A percentile compares a stretch with the other conserved stretches of the same genome.
Conservation (phyloP, 1,140 invertebrate species). For the Sycophila sp. region DNA sequence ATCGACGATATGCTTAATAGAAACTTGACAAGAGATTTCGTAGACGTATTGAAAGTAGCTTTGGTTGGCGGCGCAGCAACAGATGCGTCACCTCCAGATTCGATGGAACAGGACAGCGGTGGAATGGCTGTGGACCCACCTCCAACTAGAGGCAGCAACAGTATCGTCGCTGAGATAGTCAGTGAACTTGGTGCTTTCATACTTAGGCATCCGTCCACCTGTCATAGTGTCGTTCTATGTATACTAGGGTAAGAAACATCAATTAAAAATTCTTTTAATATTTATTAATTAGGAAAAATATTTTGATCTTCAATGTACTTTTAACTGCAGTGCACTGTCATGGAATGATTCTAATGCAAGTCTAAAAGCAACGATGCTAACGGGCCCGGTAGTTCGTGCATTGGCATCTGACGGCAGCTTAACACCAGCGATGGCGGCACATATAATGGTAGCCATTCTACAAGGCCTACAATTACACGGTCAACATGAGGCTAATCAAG, state of each 20-base stretch:
- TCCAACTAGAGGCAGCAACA: slow-evolving; percentile 67
- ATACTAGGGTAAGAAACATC: slow-evolving; percentile 67
- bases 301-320: slow-evolving; percentile 39
- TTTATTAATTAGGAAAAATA: slow-evolving; percentile 46
- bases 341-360: slow-evolving; percentile 87
- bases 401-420: slow-evolving; percentile 71
- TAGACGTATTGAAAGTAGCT: slow-evolving; percentile 82
- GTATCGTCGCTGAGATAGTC: slow-evolving; percentile 73
- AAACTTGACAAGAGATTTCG: slow-evolving; percentile 86
- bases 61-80: slow-evolving; percentile 67
- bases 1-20: slow-evolving; percentile 89
- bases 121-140: slow-evolving; percentile 71
- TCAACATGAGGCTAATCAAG: slow-evolving; percentile 86
- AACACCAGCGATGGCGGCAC: slow-evolving; percentile 73
- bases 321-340: slow-evolving; percentile 74
- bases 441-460: slow-evolving; percentile 78
- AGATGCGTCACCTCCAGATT: slow-evolving; percentile 64
- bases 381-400: slow-evolving; percentile 73
- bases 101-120: slow-evolving; percentile 74
- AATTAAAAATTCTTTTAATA: not conserved
- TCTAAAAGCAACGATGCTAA: slow-evolving; percentile 78
- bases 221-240: slow-evolving; percentile 72
- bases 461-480: slow-evolving; percentile 81
- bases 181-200: slow-evolving; percentile 79
- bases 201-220: slow-evolving; percentile 73